Conservation (phyloP, 2,797 vertebrate species). For the Bovichtus variegatus region DNA sequence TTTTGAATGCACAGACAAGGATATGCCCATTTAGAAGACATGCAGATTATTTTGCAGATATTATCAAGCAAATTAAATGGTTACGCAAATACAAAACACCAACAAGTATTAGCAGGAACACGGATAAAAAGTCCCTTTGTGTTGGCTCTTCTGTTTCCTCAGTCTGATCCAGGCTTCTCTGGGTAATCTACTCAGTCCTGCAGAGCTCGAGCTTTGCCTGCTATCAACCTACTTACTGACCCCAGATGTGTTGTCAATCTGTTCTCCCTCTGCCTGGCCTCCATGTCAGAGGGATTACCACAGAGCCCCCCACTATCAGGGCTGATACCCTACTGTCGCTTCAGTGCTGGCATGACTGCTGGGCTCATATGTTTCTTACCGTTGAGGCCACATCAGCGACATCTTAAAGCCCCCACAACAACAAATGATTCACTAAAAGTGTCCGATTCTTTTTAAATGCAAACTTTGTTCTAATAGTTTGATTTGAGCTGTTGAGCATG, state of each 20-base stretch:
- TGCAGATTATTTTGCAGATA: slow-evolving; percentile 24
- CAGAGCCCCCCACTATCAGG: slow-evolving; percentile 56
- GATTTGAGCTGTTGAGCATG: slow-evolving; percentile 23
- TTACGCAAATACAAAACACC: slow-evolving; percentile 25
- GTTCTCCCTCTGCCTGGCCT: slow-evolving; percentile 64
- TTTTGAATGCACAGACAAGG: slow-evolving; percentile 45
- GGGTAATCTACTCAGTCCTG: slow-evolving; percentile 75
- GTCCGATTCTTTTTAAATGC: slow-evolving; percentile 8
- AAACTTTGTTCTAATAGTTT: not conserved
- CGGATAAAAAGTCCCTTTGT: slow-evolving; percentile 29
- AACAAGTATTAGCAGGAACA: slow-evolving; percentile 56
- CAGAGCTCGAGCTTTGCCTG: slow-evolving; percentile 69
- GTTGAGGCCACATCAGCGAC: slow-evolving; percentile 33
- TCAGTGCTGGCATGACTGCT: slow-evolving; percentile 44
- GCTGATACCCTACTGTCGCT: slow-evolving; percentile 49
- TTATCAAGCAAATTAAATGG: slow-evolving; percentile 16
- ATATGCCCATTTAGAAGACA: slow-evolving; percentile 22
- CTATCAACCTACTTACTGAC: slow-evolving; percentile 77
- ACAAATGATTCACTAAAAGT: not conserved
- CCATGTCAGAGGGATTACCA: slow-evolving; percentile 75
- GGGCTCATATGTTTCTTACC: slow-evolving; percentile 39
- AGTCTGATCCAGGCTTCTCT: slow-evolving; percentile 61
- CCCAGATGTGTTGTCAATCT: slow-evolving; percentile 79
- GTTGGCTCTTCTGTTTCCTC: slow-evolving; percentile 47
- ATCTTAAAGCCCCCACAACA: slow-evolving; percentile 25